Evolutionary conservation across 2,797 vertebrate species (phyloP), one percentile per base, ranked within the genome.

Genomic region (Sebastes umbrosus): DNA sequence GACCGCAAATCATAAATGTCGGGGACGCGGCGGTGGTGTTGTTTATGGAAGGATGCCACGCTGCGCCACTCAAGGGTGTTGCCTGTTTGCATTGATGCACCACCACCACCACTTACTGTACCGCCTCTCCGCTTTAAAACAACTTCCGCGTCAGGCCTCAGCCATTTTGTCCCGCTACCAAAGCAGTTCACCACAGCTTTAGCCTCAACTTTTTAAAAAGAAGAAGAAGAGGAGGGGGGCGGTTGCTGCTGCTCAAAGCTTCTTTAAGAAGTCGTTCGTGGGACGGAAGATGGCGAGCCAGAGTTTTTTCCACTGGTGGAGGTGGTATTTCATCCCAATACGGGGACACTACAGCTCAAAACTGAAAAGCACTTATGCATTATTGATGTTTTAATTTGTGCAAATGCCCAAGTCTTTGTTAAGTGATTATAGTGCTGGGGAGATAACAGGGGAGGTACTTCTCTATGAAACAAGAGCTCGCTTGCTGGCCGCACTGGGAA

Each of bases 381-480:
- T 96, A 96, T 96, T 96, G 95, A 96, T 96, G 94, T 96, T 96
- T 96, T 96, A 96, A 96, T 96, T 96, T 96, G 96, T 95, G 95
- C 95, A 95, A 96, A 96, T 96, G 96, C 95, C 94, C 91, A 91
- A 94, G 96, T 96, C 96, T 96, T 96, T 96, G 96, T 96, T 96
- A 96, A 96, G 95, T 96, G 95, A 96, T 96, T 96, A 95, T 95
- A 95, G 94, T 94, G 94, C 92, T 91, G 76, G 93, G 91, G 92
- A 95, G 96, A 96, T 96, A 96, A 95, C 91, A 94, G 93, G 82
- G 91, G 93, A 95, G 93, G 92, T 92, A 95, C 94, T 95, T 94
- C 91, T 94, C 86, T 90, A 94, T 94, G 95, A 95, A 95, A 96
- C 94, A 92, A 88, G 94, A 95, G 93, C 94, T 91, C 24, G 89